Base-by-base conservation (phyloP, 2,888 invertebrate genomes). In the Listrodromus nycthemerus region DNA sequence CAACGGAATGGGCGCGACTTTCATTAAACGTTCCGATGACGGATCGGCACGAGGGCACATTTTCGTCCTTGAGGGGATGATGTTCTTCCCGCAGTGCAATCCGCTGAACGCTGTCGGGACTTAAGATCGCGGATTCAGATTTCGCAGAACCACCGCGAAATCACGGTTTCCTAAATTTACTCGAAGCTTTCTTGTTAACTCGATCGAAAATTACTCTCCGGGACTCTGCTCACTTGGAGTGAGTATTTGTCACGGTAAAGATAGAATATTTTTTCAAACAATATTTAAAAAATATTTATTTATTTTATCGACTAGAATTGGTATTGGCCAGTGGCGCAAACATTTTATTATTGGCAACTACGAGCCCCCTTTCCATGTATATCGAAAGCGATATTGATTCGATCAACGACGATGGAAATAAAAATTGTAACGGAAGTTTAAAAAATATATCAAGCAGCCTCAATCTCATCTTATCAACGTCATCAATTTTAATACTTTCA, bases 21-120 rank as follows among this genome's bases (percentile, higher is more conserved):
- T 92, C 91, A 92, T 92, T 92, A 92, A 92, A 90, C 88, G 88
- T 85, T 87, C 75, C 83, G 88, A 91, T 92, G 92, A 92, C 90
- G 87, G 91, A 92, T 92, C 89, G 90, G 86, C 86, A 86, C 70
- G 52, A 76, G 84, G 85, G 80, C 80, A 82, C 37, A 41, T 71
- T 83, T 82, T 85, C 74, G 84, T 86, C 84, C 75, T 74, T 48
- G 58, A 81, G 73, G 76, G 75, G 79, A 27, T 63, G 10, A 27
- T 66, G 65, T 75, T 55, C 66, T 83, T 65, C 77, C 70, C 66
- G 27, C 55, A 55, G 33, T 19, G 48, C 41, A 19, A 67, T 55
- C 30, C 52, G 21, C 67, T 37, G 24, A 55, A 16, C 41, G 45
- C 33, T 55, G 37, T 65, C 50, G 61, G 65, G 78, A 77, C 74